Evolutionary conservation across 2,888 invertebrate genomes (phyloP), one percentile per base, ranked within the genome.

Genomic region (Lissocephala sabroskyi): DNA sequence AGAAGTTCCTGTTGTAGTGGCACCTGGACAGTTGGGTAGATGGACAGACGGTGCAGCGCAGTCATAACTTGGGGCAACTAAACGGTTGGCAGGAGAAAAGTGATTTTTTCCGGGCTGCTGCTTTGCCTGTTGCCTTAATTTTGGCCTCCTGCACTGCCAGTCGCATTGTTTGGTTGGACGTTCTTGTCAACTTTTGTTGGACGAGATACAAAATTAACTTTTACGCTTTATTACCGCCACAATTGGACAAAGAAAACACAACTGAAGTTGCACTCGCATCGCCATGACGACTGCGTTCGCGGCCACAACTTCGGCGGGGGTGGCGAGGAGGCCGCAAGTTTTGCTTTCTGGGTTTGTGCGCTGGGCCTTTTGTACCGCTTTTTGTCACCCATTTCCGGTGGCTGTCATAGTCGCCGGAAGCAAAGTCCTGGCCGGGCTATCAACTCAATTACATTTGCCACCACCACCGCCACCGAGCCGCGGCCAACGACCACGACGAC

Each of bases 401-500:
- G 64, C 67, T 59, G 58, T 64, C 62, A 74, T 61, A 61, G 63
- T 57, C 62, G 60, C 58, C 76, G 64, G 70, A 75, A 64, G 56
- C 76, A 59, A n/a, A n/a, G n/a, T 55, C 59, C 52, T 62, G 65
- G 64, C 59, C 55, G 64, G n/a, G 67, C 56, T 68, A 62, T 67
- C 76, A 71, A 70, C 76, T 71, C 71, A 67, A 75, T 75, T 70
- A 75, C 62, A 56, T 66, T 65, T 53, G 49, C 54, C 45, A 56
- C 53, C 50, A 47, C 42, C 30, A 41, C 37, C 19, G 45, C 1
- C 29, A 18, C 4, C 9, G 29, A 13, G 33, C 33, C 16, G 14
- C 45, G 11, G 39, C 33, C 33, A 23, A 23, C 35, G 32, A 32
- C 14, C 10, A 26, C 13, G 46, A 41, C 56, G 44, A 51, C 52